phyloP scores from a whole-genome alignment of 2,888 invertebrate species.

The Oegoconia quadripuncta region DNA sequence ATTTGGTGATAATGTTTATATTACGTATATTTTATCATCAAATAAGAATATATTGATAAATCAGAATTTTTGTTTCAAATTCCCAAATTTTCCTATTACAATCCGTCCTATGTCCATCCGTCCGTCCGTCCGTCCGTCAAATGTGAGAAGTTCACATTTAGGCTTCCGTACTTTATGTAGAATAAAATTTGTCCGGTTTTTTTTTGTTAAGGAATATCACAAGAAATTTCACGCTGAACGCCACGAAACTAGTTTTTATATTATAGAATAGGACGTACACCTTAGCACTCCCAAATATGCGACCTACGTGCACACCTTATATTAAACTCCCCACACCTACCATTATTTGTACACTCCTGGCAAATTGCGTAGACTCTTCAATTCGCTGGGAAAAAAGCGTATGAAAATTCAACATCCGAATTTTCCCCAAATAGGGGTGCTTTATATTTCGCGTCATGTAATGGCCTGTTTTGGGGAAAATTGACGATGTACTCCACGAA shows the following conservation, averaged over 20 bases:
- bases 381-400: constrained; percentile 6
- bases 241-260: not conserved
- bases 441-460: constrained; percentile 4
- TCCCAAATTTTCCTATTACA: too few relatives aligned
- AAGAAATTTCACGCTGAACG: too few relatives aligned
- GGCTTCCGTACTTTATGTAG: too few relatives aligned
- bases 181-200: too few relatives aligned
- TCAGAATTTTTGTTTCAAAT: too few relatives aligned
- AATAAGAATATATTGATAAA: too few relatives aligned
- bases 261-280: not conserved
- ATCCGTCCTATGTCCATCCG: too few relatives aligned
- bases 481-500: constrained; percentile 7
- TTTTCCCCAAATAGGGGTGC: constrained; percentile 5
- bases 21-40: too few relatives aligned
- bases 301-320: not conserved
- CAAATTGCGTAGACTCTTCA: constrained; percentile 13
- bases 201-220: too few relatives aligned
- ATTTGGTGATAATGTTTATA: too few relatives aligned
- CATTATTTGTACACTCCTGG: constrained; percentile 3
- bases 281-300: not conserved
- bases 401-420: constrained; percentile 9
- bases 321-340: not conserved
- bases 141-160: too few relatives aligned
- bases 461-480: constrained; percentile 9
- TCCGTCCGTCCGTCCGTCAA: too few relatives aligned